Percentiles rank a stretch among this genome's conserved stretches.
phyloP scores from a whole-genome alignment of 2,797 vertebrate species.

The Kryptopterus vitreolus region DNA sequence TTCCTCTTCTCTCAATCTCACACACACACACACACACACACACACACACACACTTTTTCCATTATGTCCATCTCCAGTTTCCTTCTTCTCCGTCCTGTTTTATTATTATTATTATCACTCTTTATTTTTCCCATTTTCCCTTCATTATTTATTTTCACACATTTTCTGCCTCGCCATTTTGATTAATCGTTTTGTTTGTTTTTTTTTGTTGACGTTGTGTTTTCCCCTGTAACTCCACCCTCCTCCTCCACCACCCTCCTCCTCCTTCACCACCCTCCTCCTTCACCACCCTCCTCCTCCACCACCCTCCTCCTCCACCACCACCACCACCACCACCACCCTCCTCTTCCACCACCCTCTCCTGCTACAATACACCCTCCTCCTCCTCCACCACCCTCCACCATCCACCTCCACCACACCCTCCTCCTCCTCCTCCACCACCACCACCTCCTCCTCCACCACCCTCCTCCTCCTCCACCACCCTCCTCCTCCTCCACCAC shows the following conservation, averaged over 20 bases:
- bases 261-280: slow-evolving; percentile 27
- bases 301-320: slow-evolving; percentile 32
- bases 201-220: slow-evolving; percentile 29
- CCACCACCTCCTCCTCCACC: slow-evolving; percentile 37
- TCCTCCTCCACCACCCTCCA: slow-evolving; percentile 40
- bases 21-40: neutral
- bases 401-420: slow-evolving; percentile 44
- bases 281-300: slow-evolving; percentile 49
- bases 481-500: slow-evolving; percentile 43
- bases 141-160: neutral
- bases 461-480: slow-evolving; percentile 51
- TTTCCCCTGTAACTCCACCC: slow-evolving; percentile 17
- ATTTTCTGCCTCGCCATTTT: neutral
- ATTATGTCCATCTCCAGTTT: neutral
- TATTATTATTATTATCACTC: neutral
- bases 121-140: neutral
- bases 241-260: slow-evolving; percentile 50
- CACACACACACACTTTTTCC: slow-evolving; percentile 6
- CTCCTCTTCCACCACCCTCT: too few relatives aligned
- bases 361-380: slow-evolving; percentile 31
- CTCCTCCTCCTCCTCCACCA: slow-evolving; percentile 43
- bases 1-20: slow-evolving; percentile 56
- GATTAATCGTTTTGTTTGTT: slow-evolving; percentile 37
- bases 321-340: too few relatives aligned
- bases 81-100: neutral